Evolutionary conservation across 2,888 invertebrate species (phyloP).

Genomic region (Elegia similella): DNA sequence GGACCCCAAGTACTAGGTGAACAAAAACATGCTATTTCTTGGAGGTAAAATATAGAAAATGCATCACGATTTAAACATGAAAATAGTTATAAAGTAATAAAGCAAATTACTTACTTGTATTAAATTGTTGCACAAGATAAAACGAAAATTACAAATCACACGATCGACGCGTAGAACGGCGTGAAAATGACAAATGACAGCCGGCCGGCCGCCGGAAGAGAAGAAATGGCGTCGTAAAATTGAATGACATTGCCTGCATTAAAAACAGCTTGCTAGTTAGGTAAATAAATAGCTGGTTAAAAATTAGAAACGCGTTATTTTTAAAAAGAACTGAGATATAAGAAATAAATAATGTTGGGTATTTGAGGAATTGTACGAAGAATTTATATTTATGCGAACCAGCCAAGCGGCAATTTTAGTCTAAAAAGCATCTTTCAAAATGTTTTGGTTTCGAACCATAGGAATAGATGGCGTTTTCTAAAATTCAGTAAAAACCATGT

Average conservation of each 20-base stretch:
- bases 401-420: too few relatives aligned
- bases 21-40: not conserved
- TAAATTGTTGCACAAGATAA: not conserved
- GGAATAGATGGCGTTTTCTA: too few relatives aligned
- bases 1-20: not conserved
- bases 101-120: not conserved
- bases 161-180: not conserved
- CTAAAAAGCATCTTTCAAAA: too few relatives aligned
- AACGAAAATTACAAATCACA: not conserved
- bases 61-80: not conserved
- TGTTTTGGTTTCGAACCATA: too few relatives aligned
- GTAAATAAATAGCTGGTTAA: not conserved
- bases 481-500: too few relatives aligned
- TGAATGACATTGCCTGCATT: not conserved
- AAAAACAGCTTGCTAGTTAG: not conserved
- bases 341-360: too few relatives aligned
- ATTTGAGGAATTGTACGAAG: too few relatives aligned
- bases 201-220: not conserved
- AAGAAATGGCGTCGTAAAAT: not conserved
- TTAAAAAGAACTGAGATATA: too few relatives aligned
- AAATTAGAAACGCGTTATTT: too few relatives aligned
- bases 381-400: too few relatives aligned
- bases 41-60: not conserved
- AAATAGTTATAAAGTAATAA: not conserved
- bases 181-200: not conserved